Percentiles rank a stretch among this genome's conserved stretches.
Conservation (phyloP, 2,797 vertebrate species). For the Chrysocyon brachyurus region DNA sequence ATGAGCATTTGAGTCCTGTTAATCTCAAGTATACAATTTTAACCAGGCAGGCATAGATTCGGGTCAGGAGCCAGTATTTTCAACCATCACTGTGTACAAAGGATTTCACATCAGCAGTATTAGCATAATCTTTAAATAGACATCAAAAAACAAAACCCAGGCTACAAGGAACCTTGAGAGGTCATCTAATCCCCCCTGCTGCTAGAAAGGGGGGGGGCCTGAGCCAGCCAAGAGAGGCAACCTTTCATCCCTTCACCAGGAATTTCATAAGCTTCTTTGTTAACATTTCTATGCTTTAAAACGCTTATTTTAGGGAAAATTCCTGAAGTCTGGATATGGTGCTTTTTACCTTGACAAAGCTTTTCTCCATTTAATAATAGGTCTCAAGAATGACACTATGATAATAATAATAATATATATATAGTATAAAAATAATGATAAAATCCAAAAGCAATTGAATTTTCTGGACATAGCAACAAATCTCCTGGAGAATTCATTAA, state of each 20-base stretch:
- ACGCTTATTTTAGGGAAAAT: conserved; percentile 6
- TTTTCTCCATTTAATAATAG: conserved; percentile 20
- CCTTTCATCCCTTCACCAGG: conserved; percentile 32
- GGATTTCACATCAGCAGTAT: conserved; percentile 59
- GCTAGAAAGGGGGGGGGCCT: neutral
- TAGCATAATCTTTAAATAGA: conserved; percentile 72
- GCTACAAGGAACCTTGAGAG: conserved; percentile 55
- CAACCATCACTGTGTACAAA: conserved; percentile 64
- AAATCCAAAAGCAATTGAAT: conserved; percentile 5
- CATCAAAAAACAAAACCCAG: conserved; percentile 52
- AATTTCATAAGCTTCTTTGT: conserved; percentile 49
- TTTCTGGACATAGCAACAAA: neutral
- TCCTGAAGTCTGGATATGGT: neutral
- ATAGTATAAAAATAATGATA: neutral
- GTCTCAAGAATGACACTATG: neutral
- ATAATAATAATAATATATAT: neutral
- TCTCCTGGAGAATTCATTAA: neutral
- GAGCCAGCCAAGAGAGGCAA: neutral
- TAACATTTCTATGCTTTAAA: neutral
- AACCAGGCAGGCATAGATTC: conserved; percentile 50
- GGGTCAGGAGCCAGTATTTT: conserved; percentile 43
- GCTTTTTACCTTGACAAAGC: conserved; percentile 30
- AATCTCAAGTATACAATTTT: conserved; percentile 59
- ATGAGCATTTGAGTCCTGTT: conserved; percentile 52
- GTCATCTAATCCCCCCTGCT: conserved; percentile 36